Percentiles rank a stretch among this genome's conserved stretches.
phyloP scores from a whole-genome alignment of 2,797 vertebrate genomes.

The Sylvia borin region DNA sequence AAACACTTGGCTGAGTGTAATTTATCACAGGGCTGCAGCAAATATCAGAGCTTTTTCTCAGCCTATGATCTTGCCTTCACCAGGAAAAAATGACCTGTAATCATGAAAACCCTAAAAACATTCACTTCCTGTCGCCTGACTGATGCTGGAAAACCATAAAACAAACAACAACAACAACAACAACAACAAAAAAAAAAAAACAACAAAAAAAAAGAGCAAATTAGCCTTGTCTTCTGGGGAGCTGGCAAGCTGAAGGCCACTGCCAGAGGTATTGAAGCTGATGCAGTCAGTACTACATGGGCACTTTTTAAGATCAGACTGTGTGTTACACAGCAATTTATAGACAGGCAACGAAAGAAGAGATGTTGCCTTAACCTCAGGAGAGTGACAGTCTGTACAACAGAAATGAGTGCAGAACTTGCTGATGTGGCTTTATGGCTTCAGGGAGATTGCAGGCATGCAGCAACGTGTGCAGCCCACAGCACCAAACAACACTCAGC shows the following conservation, averaged over 20 bases:
- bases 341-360: neutral
- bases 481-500: accelerated
- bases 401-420: neutral
- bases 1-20: neutral
- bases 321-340: neutral
- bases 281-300: neutral
- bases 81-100: neutral
- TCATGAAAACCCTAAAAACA: neutral
- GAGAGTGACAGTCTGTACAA: neutral
- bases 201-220: neutral
- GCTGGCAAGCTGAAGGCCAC: neutral
- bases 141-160: neutral
- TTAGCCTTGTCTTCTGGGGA: neutral
- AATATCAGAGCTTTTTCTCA: neutral
- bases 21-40: neutral
- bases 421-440: neutral
- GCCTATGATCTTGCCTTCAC: neutral
- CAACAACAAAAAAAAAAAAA: neutral
- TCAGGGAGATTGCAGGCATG: neutral
- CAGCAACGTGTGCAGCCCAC: neutral
- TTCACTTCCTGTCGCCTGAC: neutral
- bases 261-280: neutral
- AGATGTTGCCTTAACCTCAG: neutral
- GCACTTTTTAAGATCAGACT: neutral
- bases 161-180: too few relatives aligned